Conservation (phyloP, 2,797 vertebrate species). For the Tinamus major region DNA sequence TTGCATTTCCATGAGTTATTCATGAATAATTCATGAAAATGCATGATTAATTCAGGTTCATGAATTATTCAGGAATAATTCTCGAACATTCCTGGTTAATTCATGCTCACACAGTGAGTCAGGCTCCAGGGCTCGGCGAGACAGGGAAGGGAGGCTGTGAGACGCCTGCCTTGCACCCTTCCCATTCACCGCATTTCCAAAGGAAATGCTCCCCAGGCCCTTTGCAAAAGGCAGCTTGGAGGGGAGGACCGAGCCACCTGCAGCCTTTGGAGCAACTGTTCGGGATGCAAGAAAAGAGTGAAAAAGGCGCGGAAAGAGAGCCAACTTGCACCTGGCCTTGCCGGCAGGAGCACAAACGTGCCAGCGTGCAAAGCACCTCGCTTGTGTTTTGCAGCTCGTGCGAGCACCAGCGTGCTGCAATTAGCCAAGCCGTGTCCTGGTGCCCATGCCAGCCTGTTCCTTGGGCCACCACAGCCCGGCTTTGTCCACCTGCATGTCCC, state of each 20-base stretch:
- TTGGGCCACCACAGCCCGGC: accelerated
- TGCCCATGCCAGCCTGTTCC: accelerated
- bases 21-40: slow-evolving; percentile 74
- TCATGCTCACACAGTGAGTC: slow-evolving; percentile 71
- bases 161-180: background rate
- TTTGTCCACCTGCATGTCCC: accelerated
- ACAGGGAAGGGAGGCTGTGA: slow-evolving; percentile 24
- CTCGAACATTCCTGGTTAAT: slow-evolving; percentile 76
- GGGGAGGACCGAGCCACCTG: background rate
- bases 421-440: background rate
- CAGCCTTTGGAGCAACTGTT: background rate
- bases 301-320: background rate
- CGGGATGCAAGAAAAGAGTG: background rate
- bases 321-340: background rate
- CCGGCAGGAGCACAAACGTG: accelerated
- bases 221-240: background rate
- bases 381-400: background rate
- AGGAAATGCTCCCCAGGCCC: slow-evolving; percentile 13
- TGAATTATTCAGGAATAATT: slow-evolving; percentile 76
- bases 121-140: slow-evolving; percentile 62
- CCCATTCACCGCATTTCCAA: background rate
- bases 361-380: background rate
- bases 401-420: accelerated
- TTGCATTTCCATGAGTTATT: slow-evolving; percentile 73
- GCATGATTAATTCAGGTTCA: slow-evolving; percentile 71